Conservation (phyloP, 2,888 invertebrate genomes). For the Microctonus hyperodae region DNA sequence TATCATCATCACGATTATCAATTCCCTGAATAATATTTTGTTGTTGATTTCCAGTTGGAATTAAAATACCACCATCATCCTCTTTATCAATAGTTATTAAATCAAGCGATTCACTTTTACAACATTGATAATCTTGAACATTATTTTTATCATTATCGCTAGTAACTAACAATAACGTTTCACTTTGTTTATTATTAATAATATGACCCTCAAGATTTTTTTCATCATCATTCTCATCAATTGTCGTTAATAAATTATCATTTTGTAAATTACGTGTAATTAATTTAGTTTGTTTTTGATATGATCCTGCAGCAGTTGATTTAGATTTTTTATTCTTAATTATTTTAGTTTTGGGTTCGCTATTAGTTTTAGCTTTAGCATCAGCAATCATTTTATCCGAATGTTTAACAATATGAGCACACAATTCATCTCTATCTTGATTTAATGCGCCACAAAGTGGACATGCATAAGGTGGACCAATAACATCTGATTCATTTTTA, state of each 20-base stretch:
- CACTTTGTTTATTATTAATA: conserved; percentile 15
- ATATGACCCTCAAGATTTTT: neutral
- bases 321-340: conserved; percentile 45
- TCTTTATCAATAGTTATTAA: conserved; percentile 42
- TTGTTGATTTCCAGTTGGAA: conserved; percentile 33
- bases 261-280: conserved; percentile 43
- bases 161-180: conserved; percentile 18
- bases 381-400: conserved; percentile 66
- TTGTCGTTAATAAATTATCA: conserved; percentile 48
- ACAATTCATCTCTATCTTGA: conserved; percentile 64
- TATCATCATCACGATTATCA: neutral
- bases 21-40: conserved; percentile 30
- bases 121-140: neutral
- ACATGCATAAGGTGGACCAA: conserved; percentile 62
- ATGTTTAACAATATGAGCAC: conserved; percentile 66
- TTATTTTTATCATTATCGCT: conserved; percentile 4
- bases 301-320: conserved; percentile 23
- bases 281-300: conserved; percentile 34
- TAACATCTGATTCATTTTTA: conserved; percentile 57
- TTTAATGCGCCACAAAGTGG: conserved; percentile 63
- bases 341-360: conserved; percentile 45
- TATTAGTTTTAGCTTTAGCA: conserved; percentile 58
- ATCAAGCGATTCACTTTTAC: conserved; percentile 35
- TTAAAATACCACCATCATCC: conserved; percentile 33
- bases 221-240: conserved; percentile 40